Conservation (phyloP, 2,888 invertebrate species). For the Cerastoderma edule region DNA sequence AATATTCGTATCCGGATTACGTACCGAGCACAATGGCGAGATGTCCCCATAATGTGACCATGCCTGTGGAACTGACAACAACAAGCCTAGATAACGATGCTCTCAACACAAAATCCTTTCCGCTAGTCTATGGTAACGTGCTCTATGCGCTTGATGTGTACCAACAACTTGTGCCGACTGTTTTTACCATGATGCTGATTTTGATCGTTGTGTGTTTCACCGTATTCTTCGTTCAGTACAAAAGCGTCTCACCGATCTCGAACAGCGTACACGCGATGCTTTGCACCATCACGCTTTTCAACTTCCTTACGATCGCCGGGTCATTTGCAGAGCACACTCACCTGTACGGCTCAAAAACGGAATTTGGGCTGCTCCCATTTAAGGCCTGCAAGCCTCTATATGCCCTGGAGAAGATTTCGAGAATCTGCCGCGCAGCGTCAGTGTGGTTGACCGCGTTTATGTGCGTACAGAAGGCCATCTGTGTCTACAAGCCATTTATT, state of each 20-base stretch:
- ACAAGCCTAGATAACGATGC: too few relatives aligned
- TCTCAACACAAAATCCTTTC: too few relatives aligned
- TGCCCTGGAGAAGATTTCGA: constrained; percentile 5
- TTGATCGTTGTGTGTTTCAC: constrained; percentile 3
- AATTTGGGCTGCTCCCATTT: neutral
- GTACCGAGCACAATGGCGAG: too few relatives aligned
- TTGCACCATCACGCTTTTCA: constrained; percentile 4
- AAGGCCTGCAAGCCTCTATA: neutral
- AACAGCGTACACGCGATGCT: constrained; percentile 7
- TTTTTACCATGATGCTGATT: neutral
- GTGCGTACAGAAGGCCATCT: constrained; percentile 8
- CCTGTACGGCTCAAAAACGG: neutral
- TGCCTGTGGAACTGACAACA: too few relatives aligned
- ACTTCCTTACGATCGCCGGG: constrained; percentile 3
- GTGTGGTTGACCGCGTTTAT: constrained; percentile 14
- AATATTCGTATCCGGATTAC: too few relatives aligned
- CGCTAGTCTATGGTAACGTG: constrained; percentile 5
- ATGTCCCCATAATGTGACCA: too few relatives aligned
- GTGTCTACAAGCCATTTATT: constrained; percentile 11
- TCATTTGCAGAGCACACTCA: constrained; percentile 8
- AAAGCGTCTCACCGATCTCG: constrained; percentile 2
- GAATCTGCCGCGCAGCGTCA: constrained; percentile 9
- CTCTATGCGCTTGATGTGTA: neutral
- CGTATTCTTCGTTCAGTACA: constrained; percentile 6
- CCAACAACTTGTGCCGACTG: neutral